Percentiles rank a stretch among this genome's conserved stretches.
These are phyloP conservation scores for Phalacrocorax carbo DNA, from an alignment of 2,113 vertebrate species.

Conservation along the genomic window DNA sequence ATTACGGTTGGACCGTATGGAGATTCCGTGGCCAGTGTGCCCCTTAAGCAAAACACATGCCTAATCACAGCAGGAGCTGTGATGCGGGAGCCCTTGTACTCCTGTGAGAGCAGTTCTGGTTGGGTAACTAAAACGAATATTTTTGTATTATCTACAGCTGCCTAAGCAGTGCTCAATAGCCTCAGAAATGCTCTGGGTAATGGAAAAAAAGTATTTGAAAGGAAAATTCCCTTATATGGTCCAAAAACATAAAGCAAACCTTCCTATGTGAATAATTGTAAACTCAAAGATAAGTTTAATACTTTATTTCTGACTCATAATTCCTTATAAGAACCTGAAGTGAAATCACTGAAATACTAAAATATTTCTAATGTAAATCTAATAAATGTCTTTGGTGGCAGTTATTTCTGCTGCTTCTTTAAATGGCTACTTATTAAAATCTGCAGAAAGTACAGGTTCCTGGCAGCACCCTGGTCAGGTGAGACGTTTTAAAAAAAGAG, in stretches of 20 bases:
- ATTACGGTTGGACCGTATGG: background rate
- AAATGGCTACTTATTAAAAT: background rate
- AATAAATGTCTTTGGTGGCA: background rate
- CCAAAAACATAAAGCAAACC: background rate
- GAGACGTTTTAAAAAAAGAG: background rate
- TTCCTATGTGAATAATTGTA: background rate
- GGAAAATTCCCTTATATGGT: slow-evolving; percentile 39
- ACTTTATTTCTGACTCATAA: slow-evolving; percentile 27
- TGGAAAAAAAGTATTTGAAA: background rate
- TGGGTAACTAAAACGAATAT: background rate
- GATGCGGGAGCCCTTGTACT: background rate
- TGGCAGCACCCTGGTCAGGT: background rate
- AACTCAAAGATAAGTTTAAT: slow-evolving; percentile 38
- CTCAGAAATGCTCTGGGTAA: background rate
- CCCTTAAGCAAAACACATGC: background rate
- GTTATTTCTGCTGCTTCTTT: background rate
- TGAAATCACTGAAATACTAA: background rate
- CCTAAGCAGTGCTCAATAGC: background rate
- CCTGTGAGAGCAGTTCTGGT: background rate
- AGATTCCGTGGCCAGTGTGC: background rate
- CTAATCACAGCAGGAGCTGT: background rate
- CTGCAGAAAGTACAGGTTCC: background rate
- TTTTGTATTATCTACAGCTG: background rate
- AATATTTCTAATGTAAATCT: slow-evolving; percentile 9
- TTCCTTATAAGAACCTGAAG: slow-evolving; percentile 12